A percentile compares a stretch with the other conserved stretches of the same genome.
Conservation (phyloP, 2,113 vertebrate species). For the Clinocottus analis region DNA sequence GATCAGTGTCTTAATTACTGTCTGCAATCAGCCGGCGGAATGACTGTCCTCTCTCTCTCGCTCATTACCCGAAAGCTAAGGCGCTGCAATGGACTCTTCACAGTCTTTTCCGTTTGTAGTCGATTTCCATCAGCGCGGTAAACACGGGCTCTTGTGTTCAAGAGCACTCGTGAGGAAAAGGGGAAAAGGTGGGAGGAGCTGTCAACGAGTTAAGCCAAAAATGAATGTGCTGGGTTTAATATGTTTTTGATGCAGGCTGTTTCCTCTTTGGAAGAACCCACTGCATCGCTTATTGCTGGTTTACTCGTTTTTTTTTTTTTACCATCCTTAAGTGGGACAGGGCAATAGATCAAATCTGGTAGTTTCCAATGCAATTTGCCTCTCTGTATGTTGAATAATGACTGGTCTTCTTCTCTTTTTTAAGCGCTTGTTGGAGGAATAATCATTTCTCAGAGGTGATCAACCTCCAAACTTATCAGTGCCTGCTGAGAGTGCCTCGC, state of each 20-base stretch:
- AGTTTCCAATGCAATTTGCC: not conserved
- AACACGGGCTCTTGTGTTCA: slow-evolving; percentile 42
- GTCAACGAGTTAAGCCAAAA: not conserved
- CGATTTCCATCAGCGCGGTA: slow-evolving; percentile 41
- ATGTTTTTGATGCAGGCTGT: not conserved
- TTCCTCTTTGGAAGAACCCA: not conserved
- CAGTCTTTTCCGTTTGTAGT: slow-evolving; percentile 17
- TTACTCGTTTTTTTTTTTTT: not conserved
- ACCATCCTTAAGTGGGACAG: not conserved
- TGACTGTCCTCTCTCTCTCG: slow-evolving; percentile 49
- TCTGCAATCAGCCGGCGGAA: slow-evolving; percentile 68
- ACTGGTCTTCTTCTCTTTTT: not conserved
- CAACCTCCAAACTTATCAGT: slow-evolving; percentile 22
- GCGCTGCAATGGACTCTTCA: slow-evolving; percentile 49
- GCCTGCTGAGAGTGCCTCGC: slow-evolving; percentile 12
- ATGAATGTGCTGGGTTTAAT: not conserved
- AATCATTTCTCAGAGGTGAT: slow-evolving; percentile 8
- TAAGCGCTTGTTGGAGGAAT: not conserved
- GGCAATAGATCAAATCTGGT: not conserved
- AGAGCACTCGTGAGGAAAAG: slow-evolving; percentile 17
- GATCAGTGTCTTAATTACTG: slow-evolving; percentile 76
- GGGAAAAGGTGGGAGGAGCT: slow-evolving; percentile 15
- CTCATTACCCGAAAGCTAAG: slow-evolving; percentile 66
- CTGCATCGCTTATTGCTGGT: not conserved
- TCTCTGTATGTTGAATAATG: not conserved